phyloP scores from a whole-genome alignment of 64 coral and sea anemone genomes.

The Trachythela sp. region DNA sequence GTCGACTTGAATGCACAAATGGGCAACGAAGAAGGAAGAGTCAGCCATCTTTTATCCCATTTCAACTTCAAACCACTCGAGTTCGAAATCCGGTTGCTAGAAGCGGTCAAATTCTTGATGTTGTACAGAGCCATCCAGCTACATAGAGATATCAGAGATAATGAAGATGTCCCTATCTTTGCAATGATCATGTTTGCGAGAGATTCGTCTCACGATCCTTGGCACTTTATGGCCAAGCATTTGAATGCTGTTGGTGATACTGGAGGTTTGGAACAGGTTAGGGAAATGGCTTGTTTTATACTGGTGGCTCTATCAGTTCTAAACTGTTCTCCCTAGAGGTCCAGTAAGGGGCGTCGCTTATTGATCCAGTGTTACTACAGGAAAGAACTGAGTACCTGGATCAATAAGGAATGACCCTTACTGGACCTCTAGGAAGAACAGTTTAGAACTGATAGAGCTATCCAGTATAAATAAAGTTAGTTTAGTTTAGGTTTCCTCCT shows the following conservation, averaged over 20 bases:
- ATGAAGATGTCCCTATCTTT: conserved; percentile 61
- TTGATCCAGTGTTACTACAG: too few relatives aligned
- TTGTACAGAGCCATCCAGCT: conserved; percentile 50
- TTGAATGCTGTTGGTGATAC: conserved; percentile 78
- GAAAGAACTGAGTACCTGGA: too few relatives aligned
- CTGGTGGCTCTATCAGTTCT: background rate
- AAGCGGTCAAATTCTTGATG: conserved; percentile 82
- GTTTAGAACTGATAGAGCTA: too few relatives aligned
- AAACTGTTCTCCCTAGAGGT: background rate
- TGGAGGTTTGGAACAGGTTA: conserved; percentile 85
- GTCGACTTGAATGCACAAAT: conserved; percentile 1
- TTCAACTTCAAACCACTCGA: conserved; percentile 53
- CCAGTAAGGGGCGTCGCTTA: background rate
- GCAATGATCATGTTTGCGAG: conserved; percentile 77
- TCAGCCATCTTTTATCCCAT: conserved; percentile 29
- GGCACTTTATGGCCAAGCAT: conserved; percentile 50
- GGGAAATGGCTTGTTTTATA: background rate
- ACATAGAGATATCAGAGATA: conserved; percentile 26
- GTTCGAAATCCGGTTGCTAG: conserved; percentile 61
- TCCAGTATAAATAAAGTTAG: too few relatives aligned
- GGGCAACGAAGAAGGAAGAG: conserved; percentile 32
- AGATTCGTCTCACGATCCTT: conserved; percentile 56
- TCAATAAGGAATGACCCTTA: background rate
- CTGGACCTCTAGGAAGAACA: background rate
- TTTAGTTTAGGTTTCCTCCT: too few relatives aligned